phyloP scores from a whole-genome alignment of 2,888 invertebrate genomes.

The Leptogaster cylindrica region DNA sequence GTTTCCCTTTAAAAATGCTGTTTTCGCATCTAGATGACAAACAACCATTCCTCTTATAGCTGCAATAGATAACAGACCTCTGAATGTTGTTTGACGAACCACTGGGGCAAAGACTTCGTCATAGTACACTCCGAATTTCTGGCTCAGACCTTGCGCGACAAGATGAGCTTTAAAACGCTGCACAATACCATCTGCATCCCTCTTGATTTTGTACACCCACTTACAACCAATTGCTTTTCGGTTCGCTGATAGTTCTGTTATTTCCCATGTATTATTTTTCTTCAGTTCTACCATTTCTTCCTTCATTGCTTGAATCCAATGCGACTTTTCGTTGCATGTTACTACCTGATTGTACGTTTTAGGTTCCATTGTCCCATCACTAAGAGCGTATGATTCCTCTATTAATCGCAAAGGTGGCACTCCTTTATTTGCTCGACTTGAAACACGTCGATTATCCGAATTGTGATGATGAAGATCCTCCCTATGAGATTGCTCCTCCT shows the following conservation, averaged over 20 bases:
- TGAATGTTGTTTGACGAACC: slow-evolving; percentile 42
- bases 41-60: slow-evolving; percentile 27
- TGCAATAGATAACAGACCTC: slow-evolving; percentile 41
- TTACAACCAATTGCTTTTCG: slow-evolving; percentile 48
- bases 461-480: too few species aligned
- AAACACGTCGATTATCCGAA: too few species aligned
- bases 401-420: slow-evolving; percentile 40
- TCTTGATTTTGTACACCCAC: slow-evolving; percentile 49
- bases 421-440: slow-evolving; percentile 42
- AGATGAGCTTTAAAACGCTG: slow-evolving; percentile 41
- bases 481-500: too few species aligned
- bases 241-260: slow-evolving; percentile 46
- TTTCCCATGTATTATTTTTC: slow-evolving; percentile 48
- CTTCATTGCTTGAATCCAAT: slow-evolving; percentile 50
- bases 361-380: background rate
- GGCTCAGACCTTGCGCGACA: slow-evolving; percentile 44
- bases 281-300: slow-evolving; percentile 49
- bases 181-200: slow-evolving; percentile 42
- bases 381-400: slow-evolving; percentile 21
- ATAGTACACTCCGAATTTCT: slow-evolving; percentile 43
- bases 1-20: slow-evolving; percentile 45
- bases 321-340: slow-evolving; percentile 2
- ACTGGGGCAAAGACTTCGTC: slow-evolving; percentile 45
- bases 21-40: slow-evolving; percentile 43
- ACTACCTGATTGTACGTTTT: background rate